These are phyloP conservation scores for Alouatta palliata DNA, from an alignment of 2,113 vertebrate species.

Conservation along the genomic window DNA sequence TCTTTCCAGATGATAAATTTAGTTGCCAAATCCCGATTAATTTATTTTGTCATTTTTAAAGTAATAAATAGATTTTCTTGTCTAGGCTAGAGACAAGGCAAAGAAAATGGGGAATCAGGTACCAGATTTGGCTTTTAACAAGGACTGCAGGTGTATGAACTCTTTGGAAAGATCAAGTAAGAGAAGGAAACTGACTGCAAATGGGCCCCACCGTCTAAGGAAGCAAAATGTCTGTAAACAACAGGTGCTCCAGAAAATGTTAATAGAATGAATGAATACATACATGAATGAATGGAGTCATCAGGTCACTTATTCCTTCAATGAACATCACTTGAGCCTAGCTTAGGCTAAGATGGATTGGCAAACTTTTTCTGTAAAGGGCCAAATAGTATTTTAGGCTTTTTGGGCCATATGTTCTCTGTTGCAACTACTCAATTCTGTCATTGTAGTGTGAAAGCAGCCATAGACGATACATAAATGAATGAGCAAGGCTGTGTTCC, in stretches of 20 bases:
- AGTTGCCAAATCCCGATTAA: constrained; percentile 70
- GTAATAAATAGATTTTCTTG: constrained; percentile 69
- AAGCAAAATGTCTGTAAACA: not conserved
- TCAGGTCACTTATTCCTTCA: not conserved
- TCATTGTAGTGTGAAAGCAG: not conserved
- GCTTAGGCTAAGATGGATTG: not conserved
- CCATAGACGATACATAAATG: not conserved
- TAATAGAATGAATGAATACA: not conserved
- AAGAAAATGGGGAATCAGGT: constrained; percentile 36
- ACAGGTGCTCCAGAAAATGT: not conserved
- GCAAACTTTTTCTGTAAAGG: not conserved
- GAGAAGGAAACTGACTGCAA: not conserved
- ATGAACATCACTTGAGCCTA: not conserved
- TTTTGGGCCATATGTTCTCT: not conserved
- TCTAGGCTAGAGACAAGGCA: constrained; percentile 39
- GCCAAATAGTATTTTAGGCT: not conserved
- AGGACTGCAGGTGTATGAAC: not conserved
- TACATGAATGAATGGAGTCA: not conserved
- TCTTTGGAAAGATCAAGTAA: constrained; percentile 32
- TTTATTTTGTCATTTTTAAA: constrained; percentile 71
- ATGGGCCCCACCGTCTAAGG: not conserved
- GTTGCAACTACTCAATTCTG: not conserved
- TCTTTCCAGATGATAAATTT: constrained; percentile 69
- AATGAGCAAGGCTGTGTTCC: not conserved
- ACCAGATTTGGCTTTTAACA: constrained; percentile 39